These are phyloP conservation scores for Rhynchopsitta pachyrhyncha DNA, from an alignment of 2,113 vertebrate species.

Conservation along the genomic window DNA sequence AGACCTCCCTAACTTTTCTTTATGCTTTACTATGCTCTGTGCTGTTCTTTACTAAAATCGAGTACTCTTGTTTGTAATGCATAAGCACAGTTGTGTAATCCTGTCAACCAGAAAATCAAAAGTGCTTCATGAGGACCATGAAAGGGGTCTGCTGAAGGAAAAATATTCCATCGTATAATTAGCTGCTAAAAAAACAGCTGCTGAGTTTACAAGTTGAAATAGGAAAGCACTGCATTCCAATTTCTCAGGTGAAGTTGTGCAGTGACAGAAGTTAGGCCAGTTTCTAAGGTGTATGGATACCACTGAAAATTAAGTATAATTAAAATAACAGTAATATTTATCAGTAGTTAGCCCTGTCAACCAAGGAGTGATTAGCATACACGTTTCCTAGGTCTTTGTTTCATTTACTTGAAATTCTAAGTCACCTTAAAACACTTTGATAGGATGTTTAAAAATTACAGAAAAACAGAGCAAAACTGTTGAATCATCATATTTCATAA, in stretches of 20 bases:
- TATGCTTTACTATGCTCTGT: neutral
- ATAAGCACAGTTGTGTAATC: neutral
- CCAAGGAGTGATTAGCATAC: accelerated
- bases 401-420: neutral
- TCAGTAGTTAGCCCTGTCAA: neutral
- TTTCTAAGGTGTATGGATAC: neutral
- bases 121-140: neutral
- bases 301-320: neutral
- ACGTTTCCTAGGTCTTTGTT: neutral
- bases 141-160: neutral
- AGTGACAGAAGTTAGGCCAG: neutral
- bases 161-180: neutral
- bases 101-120: conserved; percentile 13
- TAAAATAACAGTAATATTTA: neutral
- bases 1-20: neutral
- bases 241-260: neutral
- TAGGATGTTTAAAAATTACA: neutral
- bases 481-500: neutral
- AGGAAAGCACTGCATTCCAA: neutral
- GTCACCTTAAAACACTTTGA: neutral
- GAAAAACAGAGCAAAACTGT: neutral
- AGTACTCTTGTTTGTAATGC: neutral
- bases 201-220: neutral
- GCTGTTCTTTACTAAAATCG: neutral
- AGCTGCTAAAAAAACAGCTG: neutral